Base-by-base conservation (phyloP, 92 coral and sea anemone genomes). In the Diadumene lineata region DNA sequence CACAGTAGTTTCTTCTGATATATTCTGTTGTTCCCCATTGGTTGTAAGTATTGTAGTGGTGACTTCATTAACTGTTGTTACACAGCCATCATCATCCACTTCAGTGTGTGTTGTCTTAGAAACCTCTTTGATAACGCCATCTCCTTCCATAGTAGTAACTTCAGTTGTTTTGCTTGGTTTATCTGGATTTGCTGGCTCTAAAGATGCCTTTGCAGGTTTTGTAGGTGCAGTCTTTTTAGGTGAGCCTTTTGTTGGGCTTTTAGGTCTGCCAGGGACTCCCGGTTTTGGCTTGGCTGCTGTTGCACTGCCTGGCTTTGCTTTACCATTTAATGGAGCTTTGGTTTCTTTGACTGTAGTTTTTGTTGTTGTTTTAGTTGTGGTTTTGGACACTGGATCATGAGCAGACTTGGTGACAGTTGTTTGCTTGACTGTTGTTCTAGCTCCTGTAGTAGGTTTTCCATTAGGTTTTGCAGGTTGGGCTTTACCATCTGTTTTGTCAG, bases 291-390 rank as follows among this genome's bases (percentile, higher is more conserved):
- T 85, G 27, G 78, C 63, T 68, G 66, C 50, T 26, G 76, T 44
- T 19, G 73, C 79, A 21, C 58, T 74, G 44, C 60, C 70, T 61
- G 70, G 70, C 43, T 79, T 83, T 16, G 84, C 75, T 66, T 33
- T 82, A 30, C 79, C 32, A 0, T 62, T 70, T 4, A 65, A 46
- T 2, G 74, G 60, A 30, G 73, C 28, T 64, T 62, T 69, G 16
- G 81, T 63, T 66, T 82, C 77, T 71, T 73, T 87, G 28, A 64
- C 80, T 27, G 89, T 87, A n/a, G 92, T 84, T 46, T 71, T 81
- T 0, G 81, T 58, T 15, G 88, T 51, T 68, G 31, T 79, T 68
- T 74, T 72, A 19, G 81, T 68, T 0, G 88, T 81, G 28, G 97
- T 77, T 44, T 78, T 87, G 1, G 64, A 75, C 60, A 26, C 74